Base-by-base conservation (phyloP, 2,888 invertebrate species). In the Spilosoma lubricipeda region DNA sequence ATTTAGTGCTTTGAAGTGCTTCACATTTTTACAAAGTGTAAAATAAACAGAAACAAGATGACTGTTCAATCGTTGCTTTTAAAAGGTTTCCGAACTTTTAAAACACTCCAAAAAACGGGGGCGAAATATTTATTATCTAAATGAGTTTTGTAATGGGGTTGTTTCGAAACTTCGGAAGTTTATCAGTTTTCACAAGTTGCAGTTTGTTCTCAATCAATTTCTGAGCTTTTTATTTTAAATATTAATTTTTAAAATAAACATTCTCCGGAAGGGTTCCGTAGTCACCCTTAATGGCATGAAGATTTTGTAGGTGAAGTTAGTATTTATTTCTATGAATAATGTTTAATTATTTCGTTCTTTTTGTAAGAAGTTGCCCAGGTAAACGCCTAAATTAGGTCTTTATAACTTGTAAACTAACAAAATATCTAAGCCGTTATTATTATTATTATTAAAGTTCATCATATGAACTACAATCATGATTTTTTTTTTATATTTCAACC, bases 161-260 rank as follows among this genome's bases (percentile, higher is more conserved):
- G 75, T 74, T 67, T 70, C 36, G 27, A 65, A 52, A 36, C 56
- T 63, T 71, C 15, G 56, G 23, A 75, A 78, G 45, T 81, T 77
- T 70, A 76, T 83, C 83, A 56, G 74, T 56, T 77, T 71, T 69
- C 63, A 68, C 70, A 76, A 63, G 76, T 65, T 67, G 63, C 67
- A 59, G 72, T 52, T 42, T 82, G 81, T 81, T 81, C 82, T 77
- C 70, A 77, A 83, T 80, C 71, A 76, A 82, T 82, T 81, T 82
- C 18, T n/a, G n/a, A 73, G 69, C 71, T 63, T 36, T 71, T 72
- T 36, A n/a, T 42, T 20, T 52, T 30, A 64, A 76, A 74, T 80
- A 78, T 74, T 64, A 65, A 27, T 42, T 73, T 71, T 69, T 30
- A 42, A 52, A 56, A 39, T 79, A 5, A 36, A 36, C 36, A 36